phyloP scores from a whole-genome alignment of 2,797 vertebrate genomes.

The Synanceia verrucosa region DNA sequence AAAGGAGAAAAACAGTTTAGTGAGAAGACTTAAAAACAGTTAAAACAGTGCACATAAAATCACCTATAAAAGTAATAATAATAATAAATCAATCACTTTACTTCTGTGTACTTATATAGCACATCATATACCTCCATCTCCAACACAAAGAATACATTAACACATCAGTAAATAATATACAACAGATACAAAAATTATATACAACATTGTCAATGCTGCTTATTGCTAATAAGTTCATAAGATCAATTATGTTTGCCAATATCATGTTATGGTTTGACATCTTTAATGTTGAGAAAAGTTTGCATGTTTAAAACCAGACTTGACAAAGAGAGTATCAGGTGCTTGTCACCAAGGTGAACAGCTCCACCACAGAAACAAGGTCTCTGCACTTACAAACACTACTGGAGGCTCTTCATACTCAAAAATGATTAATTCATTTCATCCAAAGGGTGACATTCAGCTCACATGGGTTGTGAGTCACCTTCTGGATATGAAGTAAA shows the following conservation, averaged over 20 bases:
- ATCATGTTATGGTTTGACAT: not conserved
- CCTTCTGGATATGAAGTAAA: not conserved
- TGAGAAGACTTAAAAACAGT: constrained; percentile 2
- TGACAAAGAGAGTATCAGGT: not conserved
- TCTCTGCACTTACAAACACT: not conserved
- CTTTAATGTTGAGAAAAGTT: not conserved
- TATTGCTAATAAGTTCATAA: not conserved
- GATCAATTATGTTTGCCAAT: not conserved
- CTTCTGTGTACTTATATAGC: not conserved
- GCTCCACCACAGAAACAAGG: not conserved
- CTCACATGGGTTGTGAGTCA: not conserved
- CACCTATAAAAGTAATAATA: not conserved
- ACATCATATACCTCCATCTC: not conserved
- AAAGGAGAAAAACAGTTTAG: constrained; percentile 32
- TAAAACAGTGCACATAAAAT: not conserved
- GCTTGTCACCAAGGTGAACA: not conserved
- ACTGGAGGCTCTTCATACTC: not conserved
- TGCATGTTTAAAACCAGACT: not conserved
- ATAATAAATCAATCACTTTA: not conserved
- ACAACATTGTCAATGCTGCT: not conserved
- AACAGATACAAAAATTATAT: no score
- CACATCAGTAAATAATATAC: no score
- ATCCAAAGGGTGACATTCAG: not conserved
- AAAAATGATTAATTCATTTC: not conserved
- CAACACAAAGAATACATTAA: not conserved